Conservation (phyloP, 2,113 vertebrate species). For the Periophthalmodon schlosseri region DNA sequence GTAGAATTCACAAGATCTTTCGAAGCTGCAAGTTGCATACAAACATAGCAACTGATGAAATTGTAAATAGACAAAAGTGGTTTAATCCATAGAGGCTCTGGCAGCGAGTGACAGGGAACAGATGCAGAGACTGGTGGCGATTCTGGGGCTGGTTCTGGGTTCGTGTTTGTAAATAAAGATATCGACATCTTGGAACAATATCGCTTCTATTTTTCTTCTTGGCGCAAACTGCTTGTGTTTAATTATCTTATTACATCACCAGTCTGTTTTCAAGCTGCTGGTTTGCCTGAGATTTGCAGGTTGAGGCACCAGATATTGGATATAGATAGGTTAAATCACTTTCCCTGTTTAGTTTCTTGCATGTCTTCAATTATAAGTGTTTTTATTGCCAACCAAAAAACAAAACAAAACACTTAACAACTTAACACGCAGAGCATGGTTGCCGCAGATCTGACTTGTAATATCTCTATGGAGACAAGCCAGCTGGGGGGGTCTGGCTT, state of each 20-base stretch:
- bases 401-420: too few species aligned
- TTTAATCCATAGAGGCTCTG: conserved; percentile 61
- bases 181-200: conserved; percentile 51
- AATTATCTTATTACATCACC: not conserved
- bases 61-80: conserved; percentile 73
- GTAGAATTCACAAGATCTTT: conserved; percentile 59
- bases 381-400: not conserved
- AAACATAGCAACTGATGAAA: conserved; percentile 69
- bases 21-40: conserved; percentile 61
- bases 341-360: too few species aligned
- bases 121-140: conserved; percentile 62
- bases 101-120: conserved; percentile 52
- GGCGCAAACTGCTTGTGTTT: not conserved
- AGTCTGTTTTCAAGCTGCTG: not conserved
- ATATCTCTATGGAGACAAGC: too few species aligned
- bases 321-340: not conserved
- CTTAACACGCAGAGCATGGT: too few species aligned
- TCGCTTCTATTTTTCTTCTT: conserved; percentile 16
- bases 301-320: not conserved
- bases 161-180: conserved; percentile 49
- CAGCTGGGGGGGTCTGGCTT: too few species aligned
- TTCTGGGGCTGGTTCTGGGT: conserved; percentile 31
- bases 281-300: not conserved
- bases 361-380: not conserved
- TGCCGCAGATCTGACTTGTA: too few species aligned